phyloP scores from a whole-genome alignment of 2,113 vertebrate species.

The Cavia aperea region DNA sequence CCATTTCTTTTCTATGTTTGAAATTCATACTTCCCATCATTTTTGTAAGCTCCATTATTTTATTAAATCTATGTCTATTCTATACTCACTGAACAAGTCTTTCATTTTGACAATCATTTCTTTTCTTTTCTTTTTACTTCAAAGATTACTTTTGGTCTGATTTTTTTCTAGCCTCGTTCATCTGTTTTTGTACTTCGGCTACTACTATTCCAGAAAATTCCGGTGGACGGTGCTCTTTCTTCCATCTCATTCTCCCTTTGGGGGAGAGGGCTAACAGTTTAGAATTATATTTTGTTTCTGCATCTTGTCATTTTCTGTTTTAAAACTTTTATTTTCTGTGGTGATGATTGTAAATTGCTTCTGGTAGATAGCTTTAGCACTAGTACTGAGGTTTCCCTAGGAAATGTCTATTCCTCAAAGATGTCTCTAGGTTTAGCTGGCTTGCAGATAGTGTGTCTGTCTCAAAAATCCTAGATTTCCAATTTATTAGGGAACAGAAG shows the following conservation, averaged over 20 bases:
- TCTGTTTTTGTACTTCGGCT: neutral
- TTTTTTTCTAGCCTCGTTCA: neutral
- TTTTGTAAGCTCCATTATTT: neutral
- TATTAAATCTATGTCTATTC: neutral
- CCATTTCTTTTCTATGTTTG: neutral
- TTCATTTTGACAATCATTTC: neutral
- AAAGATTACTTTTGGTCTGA: neutral
- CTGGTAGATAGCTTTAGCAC: neutral
- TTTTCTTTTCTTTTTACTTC: neutral
- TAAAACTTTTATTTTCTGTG: neutral
- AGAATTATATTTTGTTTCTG: neutral
- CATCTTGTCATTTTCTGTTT: neutral
- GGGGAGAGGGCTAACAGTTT: neutral
- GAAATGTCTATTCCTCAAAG: neutral
- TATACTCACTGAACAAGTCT: neutral
- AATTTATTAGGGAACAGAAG: neutral
- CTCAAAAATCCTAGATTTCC: neutral
- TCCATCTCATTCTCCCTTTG: neutral
- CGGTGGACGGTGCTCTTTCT: neutral
- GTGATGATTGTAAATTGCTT: neutral
- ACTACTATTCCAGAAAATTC: neutral
- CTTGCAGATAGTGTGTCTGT: neutral
- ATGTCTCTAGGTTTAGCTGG: neutral
- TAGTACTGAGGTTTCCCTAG: neutral
- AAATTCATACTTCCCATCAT: neutral